Evolutionary conservation across 2,797 vertebrate genomes (phyloP).

Genomic region (Siniperca obscura): DNA sequence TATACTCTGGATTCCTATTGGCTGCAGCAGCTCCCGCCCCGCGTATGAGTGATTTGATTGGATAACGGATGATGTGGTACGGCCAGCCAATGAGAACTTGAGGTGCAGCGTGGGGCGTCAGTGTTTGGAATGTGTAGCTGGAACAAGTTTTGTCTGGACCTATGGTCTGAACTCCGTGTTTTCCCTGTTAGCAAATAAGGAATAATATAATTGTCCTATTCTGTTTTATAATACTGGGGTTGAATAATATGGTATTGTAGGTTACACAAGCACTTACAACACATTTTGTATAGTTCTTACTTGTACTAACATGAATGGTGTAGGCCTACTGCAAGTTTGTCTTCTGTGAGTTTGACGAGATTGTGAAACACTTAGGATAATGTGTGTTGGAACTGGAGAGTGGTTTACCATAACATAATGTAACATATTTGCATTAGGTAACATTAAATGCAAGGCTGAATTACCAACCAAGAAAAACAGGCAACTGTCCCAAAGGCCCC

Average conservation of each 20-base stretch:
- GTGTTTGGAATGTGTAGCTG: neutral
- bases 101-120: neutral
- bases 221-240: neutral
- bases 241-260: neutral
- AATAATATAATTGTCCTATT: neutral
- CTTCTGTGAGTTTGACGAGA: neutral
- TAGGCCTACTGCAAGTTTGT: neutral
- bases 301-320: neutral
- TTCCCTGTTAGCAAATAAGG: neutral
- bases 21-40: slow-evolving; percentile 62
- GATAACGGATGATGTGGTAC: neutral
- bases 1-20: slow-evolving; percentile 58
- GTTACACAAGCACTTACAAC: neutral
- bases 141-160: slow-evolving; percentile 33
- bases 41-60: slow-evolving; percentile 44
- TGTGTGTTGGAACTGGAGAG: neutral
- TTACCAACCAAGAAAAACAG: neutral
- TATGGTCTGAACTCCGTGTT: slow-evolving; percentile 14
- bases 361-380: neutral
- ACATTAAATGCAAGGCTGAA: neutral
- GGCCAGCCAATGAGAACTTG: slow-evolving; percentile 43
- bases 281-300: neutral
- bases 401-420: neutral
- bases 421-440: neutral
- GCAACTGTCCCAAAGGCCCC: neutral